Evolutionary conservation across 2,113 vertebrate species (phyloP).

Genomic region (Cyprinodon variegatus): DNA sequence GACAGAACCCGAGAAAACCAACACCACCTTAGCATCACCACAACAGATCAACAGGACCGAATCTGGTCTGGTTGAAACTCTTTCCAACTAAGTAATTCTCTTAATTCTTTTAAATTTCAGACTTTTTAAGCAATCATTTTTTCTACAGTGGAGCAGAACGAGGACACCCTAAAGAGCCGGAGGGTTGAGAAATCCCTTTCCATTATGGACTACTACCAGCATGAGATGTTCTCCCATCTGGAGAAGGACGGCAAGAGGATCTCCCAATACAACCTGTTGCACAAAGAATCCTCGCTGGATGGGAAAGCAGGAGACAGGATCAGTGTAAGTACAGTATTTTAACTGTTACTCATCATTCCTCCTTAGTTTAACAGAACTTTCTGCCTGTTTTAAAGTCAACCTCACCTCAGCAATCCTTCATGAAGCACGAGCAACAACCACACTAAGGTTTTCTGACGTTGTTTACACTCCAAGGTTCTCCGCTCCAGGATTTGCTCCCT

Average conservation of each 20-base stretch:
- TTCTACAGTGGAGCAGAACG: constrained; percentile 43
- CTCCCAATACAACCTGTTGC: constrained; percentile 66
- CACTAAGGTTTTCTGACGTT: constrained; percentile 22
- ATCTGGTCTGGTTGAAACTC: constrained; percentile 48
- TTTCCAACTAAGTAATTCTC: not conserved
- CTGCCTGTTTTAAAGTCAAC: constrained; percentile 7
- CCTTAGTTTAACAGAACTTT: not conserved
- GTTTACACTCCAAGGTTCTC: constrained; percentile 21
- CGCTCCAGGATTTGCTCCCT: constrained; percentile 29
- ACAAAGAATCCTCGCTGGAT: constrained; percentile 44
- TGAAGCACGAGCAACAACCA: not conserved
- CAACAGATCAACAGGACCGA: constrained; percentile 34
- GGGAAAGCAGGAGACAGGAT: constrained; percentile 46
- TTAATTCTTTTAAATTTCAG: not conserved
- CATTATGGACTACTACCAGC: constrained; percentile 71
- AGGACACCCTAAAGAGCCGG: constrained; percentile 66
- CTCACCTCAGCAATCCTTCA: not conserved
- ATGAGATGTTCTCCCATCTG: constrained; percentile 58
- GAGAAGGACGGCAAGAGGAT: constrained; percentile 61
- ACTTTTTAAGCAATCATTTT: not conserved
- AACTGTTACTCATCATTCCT: too few species aligned
- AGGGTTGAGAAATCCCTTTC: constrained; percentile 56
- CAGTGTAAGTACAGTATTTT: constrained; percentile 54
- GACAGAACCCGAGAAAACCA: constrained; percentile 38
- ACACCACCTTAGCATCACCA: constrained; percentile 29